Evolutionary conservation across 2,797 vertebrate genomes (phyloP).

Genomic region (Sternotherus odoratus): DNA sequence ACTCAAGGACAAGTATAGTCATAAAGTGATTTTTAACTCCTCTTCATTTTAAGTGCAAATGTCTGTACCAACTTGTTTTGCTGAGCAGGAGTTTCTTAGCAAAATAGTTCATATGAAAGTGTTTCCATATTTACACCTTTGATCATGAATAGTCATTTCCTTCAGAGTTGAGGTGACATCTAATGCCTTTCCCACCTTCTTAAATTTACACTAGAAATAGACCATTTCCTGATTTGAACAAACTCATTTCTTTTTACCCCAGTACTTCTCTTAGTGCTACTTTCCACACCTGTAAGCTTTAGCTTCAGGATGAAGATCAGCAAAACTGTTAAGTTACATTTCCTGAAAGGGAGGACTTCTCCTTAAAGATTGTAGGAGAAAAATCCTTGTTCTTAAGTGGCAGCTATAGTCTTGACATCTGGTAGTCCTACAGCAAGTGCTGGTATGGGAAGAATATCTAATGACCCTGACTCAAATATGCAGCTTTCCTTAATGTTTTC

Average conservation of each 20-base stretch:
- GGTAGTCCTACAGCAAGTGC: neutral
- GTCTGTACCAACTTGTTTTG: neutral
- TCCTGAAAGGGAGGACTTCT: conserved; percentile 35
- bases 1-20: neutral
- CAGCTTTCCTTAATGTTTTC: neutral
- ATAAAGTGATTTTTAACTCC: neutral
- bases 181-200: conserved; percentile 16
- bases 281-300: conserved; percentile 34
- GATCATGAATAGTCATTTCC: neutral
- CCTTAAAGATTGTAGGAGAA: neutral
- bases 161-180: conserved; percentile 30
- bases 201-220: neutral
- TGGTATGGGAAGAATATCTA: neutral
- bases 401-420: neutral
- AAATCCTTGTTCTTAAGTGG: neutral
- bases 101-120: neutral
- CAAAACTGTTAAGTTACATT: conserved; percentile 37
- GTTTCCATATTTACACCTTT: neutral
- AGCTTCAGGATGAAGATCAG: neutral
- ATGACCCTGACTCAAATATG: neutral
- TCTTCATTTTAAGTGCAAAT: neutral
- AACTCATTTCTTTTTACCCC: neutral
- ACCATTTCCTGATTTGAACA: conserved; percentile 49
- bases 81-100: conserved; percentile 24
- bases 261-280: conserved; percentile 10